Evolutionary conservation across 2,888 invertebrate species (phyloP).

Genomic region (Lithophane leautieri): DNA sequence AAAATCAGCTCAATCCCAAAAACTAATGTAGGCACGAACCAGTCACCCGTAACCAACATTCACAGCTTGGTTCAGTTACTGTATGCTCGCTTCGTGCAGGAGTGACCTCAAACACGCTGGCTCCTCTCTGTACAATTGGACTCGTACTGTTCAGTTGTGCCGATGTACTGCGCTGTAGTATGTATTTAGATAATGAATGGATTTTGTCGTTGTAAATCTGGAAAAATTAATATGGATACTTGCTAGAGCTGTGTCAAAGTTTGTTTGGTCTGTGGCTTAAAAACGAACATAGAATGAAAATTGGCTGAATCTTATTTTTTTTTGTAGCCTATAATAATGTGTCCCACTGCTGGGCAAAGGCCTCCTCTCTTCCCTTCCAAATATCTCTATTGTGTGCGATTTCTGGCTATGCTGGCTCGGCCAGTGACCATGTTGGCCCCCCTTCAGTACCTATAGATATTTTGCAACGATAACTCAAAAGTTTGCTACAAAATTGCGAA

Average conservation of each 20-base stretch:
- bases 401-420: too few species aligned
- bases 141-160: not conserved
- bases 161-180: not conserved
- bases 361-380: too few species aligned
- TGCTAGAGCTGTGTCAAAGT: not conserved
- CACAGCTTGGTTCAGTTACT: slow-evolving; percentile 15
- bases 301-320: not conserved
- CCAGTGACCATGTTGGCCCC: too few species aligned
- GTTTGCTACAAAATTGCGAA: not conserved
- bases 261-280: not conserved
- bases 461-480: not conserved
- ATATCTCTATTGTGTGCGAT: too few species aligned
- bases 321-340: too few species aligned
- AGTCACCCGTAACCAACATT: slow-evolving; percentile 29
- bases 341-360: too few species aligned
- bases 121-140: slow-evolving; percentile 27
- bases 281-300: not conserved
- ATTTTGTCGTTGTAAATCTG: slow-evolving; percentile 1
- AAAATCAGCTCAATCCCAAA: slow-evolving; percentile 9
- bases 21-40: slow-evolving; percentile 9
- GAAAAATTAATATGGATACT: not conserved
- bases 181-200: not conserved
- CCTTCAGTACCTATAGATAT: not conserved
- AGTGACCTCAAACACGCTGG: slow-evolving; percentile 25
- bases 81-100: slow-evolving; percentile 22